Evolutionary conservation across 37 sponge, comb jelly and placozoan genomes (phyloP).

Genomic region (Petrosia ficiformis): DNA sequence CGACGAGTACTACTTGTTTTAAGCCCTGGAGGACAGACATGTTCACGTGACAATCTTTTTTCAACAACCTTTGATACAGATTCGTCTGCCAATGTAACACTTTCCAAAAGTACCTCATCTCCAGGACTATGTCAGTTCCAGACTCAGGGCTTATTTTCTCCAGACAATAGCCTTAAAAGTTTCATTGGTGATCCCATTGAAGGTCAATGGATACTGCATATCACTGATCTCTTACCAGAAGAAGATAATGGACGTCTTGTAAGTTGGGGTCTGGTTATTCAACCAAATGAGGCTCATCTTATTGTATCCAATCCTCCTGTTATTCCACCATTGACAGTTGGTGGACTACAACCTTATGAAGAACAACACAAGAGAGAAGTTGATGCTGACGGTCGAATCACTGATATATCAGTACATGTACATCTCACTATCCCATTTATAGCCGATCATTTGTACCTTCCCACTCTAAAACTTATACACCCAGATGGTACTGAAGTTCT

Average conservation of each 20-base stretch:
- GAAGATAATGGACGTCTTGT: slow-evolving; percentile 74
- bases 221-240: slow-evolving; percentile 67
- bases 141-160: slow-evolving; percentile 69
- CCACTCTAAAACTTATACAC: slow-evolving; percentile 70
- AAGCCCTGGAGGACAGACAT: slow-evolving; percentile 74
- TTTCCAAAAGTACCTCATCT: slow-evolving; percentile 43
- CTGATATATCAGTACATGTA: slow-evolving; percentile 48
- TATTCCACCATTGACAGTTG: slow-evolving; percentile 55
- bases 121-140: slow-evolving; percentile 85
- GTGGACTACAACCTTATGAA: not conserved
- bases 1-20: slow-evolving; percentile 54
- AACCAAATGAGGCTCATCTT: slow-evolving; percentile 70
- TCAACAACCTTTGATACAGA: slow-evolving; percentile 63
- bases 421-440: slow-evolving; percentile 59
- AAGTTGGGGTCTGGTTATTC: slow-evolving; percentile 76
- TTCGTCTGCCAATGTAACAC: slow-evolving; percentile 26
- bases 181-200: slow-evolving; percentile 50
- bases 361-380: slow-evolving; percentile 42
- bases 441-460: slow-evolving; percentile 43
- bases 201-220: slow-evolving; percentile 77
- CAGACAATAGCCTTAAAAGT: slow-evolving; percentile 50
- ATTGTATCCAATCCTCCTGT: slow-evolving; percentile 63
- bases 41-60: slow-evolving; percentile 60
- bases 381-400: slow-evolving; percentile 69
- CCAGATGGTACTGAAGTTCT: slow-evolving; percentile 79